A percentile compares a stretch with the other conserved stretches of the same genome.
These are phyloP conservation scores for Notodonta dromedarius DNA, from an alignment of 2,888 invertebrate genomes.

Conservation along the genomic window DNA sequence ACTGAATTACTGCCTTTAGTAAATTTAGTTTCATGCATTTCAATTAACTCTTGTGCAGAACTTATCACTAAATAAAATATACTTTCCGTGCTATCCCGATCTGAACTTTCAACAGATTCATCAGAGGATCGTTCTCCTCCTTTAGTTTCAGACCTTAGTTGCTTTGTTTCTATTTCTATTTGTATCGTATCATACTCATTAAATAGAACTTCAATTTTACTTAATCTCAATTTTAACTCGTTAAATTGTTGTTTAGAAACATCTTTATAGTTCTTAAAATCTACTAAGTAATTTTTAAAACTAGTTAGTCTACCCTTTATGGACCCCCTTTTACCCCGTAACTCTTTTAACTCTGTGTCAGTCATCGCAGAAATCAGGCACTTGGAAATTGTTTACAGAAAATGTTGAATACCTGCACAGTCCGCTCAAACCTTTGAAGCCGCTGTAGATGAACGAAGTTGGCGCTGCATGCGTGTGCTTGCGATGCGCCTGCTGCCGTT, in stretches of 20 bases:
- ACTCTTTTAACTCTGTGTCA: conserved; percentile 4
- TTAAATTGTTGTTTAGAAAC: conserved; percentile 3
- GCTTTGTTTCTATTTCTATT: neutral
- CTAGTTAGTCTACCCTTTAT: conserved; percentile 3
- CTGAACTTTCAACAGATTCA: neutral
- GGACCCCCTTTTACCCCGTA: conserved; percentile 1
- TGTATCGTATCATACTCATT: conserved; percentile 8
- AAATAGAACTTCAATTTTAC: conserved; percentile 1
- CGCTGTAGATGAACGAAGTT: neutral
- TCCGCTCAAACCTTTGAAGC: neutral
- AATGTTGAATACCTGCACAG: neutral
- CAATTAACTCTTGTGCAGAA: conserved; percentile 7
- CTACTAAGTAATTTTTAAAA: conserved; percentile 1
- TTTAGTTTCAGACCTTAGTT: neutral
- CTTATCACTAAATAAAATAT: conserved; percentile 7
- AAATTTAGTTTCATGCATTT: neutral
- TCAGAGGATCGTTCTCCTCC: neutral
- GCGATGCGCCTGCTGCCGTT: neutral
- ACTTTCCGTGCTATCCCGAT: neutral
- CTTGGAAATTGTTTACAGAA: neutral
- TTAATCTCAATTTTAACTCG: conserved; percentile 5
- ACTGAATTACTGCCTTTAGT: too few relatives aligned
- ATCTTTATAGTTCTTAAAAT: neutral
- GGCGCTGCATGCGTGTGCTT: neutral
- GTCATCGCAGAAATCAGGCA: neutral